Percentiles rank a stretch among this genome's conserved stretches.
These are phyloP conservation scores for Dolichomitus sp. DNA, from an alignment of 2,888 invertebrate genomes.

Conservation along the genomic window DNA sequence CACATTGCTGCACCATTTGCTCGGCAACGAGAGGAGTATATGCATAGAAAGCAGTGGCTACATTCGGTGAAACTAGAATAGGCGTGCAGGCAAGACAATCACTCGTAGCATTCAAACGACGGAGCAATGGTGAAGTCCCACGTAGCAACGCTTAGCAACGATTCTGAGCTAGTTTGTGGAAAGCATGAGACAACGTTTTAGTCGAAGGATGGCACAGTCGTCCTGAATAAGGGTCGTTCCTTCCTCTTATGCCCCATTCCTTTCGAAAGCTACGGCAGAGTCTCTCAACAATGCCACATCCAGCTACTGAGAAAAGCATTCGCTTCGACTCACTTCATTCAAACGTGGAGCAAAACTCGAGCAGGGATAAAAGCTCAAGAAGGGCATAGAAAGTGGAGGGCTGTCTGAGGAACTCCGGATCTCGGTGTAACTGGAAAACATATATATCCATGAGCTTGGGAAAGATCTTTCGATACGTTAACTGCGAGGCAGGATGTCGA, in stretches of 20 bases:
- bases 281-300: constrained; percentile 53
- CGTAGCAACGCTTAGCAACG: constrained; percentile 25
- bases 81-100: constrained; percentile 57
- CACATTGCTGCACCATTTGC: constrained; percentile 56
- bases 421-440: constrained; percentile 54
- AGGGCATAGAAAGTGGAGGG: neutral
- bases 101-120: constrained; percentile 56
- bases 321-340: constrained; percentile 37
- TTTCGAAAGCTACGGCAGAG: neutral
- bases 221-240: constrained; percentile 40
- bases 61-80: constrained; percentile 51
- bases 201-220: constrained; percentile 17
- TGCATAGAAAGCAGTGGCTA: constrained; percentile 19
- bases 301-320: constrained; percentile 33
- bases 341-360: constrained; percentile 35
- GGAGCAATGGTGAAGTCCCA: constrained; percentile 6
- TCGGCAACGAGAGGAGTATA: constrained; percentile 16
- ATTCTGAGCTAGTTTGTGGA: constrained; percentile 38
- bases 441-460: constrained; percentile 59
- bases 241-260: constrained; percentile 21
- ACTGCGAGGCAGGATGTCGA: constrained; percentile 62
- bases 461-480: constrained; percentile 63
- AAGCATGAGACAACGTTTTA: constrained; percentile 15
- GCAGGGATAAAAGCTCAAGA: constrained; percentile 28
- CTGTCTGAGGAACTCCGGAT: constrained; percentile 49